Evolutionary conservation across 1,140 invertebrate species (phyloP).

Genomic region (Drosophila orena): DNA sequence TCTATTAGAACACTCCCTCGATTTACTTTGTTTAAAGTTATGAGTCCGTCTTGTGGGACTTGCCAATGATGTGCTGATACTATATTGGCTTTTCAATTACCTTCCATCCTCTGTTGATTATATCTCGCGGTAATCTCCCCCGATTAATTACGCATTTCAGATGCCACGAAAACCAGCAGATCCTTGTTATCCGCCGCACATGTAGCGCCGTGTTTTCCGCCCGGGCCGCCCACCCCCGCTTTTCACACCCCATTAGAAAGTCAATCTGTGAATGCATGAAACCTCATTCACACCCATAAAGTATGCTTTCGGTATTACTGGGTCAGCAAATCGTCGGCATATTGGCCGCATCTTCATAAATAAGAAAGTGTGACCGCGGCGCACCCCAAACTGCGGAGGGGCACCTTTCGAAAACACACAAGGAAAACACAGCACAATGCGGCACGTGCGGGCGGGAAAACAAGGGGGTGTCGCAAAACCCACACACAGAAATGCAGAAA

Average conservation of each 20-base stretch:
- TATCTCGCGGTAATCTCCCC: background rate
- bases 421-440: slow-evolving; percentile 5
- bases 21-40: background rate
- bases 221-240: background rate
- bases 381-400: slow-evolving; percentile 20
- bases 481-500: slow-evolving; percentile 57
- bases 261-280: slow-evolving; percentile 43
- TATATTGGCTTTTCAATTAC: slow-evolving; percentile 5
- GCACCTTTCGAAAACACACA: slow-evolving; percentile 18
- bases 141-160: slow-evolving; percentile 40
- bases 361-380: slow-evolving; percentile 60
- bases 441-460: slow-evolving; percentile 44
- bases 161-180: slow-evolving; percentile 33
- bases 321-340: slow-evolving; percentile 77
- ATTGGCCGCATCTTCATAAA: slow-evolving; percentile 80
- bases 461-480: background rate
- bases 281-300: slow-evolving; percentile 49
- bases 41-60: no score
- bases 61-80: background rate
- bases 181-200: slow-evolving; percentile 14
- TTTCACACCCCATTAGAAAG: slow-evolving; percentile 44
- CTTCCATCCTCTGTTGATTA: slow-evolving; percentile 6
- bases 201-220: background rate
- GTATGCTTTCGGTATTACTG: slow-evolving; percentile 19
- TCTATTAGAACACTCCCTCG: no score